Evolutionary conservation across 2,888 invertebrate species (phyloP), one percentile per base, ranked within the genome.

Genomic region (Gari tellinella): DNA sequence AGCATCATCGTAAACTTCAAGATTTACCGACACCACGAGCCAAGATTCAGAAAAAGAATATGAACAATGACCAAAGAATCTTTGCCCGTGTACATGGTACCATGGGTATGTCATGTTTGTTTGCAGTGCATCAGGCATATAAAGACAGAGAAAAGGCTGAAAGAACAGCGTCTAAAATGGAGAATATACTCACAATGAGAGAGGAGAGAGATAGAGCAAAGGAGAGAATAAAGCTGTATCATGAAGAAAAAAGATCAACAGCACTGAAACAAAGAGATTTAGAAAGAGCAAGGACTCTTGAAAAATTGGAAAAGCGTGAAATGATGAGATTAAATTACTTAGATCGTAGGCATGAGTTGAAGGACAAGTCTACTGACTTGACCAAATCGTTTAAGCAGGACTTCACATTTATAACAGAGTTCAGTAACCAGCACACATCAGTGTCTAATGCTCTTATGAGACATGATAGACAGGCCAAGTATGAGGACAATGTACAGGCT

Each of bases 61-160:
- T 72, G 48, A 88, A 77, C 51, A 85, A 80, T 46, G 86, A 89
- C 45, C 86, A 88, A 68, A 75, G 88, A 40, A 74, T 88, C 25
- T 88, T 89, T 80, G 66, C 83, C n/a, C 74, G 86, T 19, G 83
- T 88, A 7, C 90, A 90, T 40, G 88, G 88, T 26, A 89, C 89
- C 4, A 90, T 90, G 89, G 88, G 88, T 2, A 74, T 90, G 69
- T 89, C 90, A 4, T 89, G 90, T 73, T 77, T 91, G 62, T 78
- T 86, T 65, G 91, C 91, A 25, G 90, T 91, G 2, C 90, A 91
- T 60, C 88, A 89, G 69, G 91, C 91, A 0, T 91, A 91, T 70
- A 82, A 83, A 60, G 90, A 90, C 41, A 65, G 91, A 26, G 87
- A 89, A 61, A 87, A 86, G 58, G 88, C 89, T 5, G 90, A 91